These are phyloP conservation scores for Macrotis lagotis DNA, from an alignment of 2,113 vertebrate species.

Conservation along the genomic window DNA sequence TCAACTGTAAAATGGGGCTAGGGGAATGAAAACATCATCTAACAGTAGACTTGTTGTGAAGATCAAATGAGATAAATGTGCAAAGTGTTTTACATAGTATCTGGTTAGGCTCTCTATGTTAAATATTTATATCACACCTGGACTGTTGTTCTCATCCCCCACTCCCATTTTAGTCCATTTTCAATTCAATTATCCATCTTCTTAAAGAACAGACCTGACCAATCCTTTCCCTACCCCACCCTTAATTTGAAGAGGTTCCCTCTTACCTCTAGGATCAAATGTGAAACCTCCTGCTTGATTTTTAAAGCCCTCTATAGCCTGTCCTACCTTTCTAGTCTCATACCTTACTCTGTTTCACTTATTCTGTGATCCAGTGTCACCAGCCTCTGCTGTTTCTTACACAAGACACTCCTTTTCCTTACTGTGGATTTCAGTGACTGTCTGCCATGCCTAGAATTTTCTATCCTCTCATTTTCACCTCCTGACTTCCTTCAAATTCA, in stretches of 20 bases:
- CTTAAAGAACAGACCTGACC: neutral
- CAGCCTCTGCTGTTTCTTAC: neutral
- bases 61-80: neutral
- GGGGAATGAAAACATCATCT: neutral
- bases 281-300: neutral
- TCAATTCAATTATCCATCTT: neutral
- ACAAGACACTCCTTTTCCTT: neutral
- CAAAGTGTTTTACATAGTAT: neutral
- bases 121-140: neutral
- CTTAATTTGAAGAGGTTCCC: neutral
- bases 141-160: neutral
- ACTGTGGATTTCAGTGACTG: neutral
- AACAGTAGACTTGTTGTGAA: neutral
- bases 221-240: neutral
- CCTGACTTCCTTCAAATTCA: neutral
- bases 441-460: neutral
- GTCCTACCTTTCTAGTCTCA: neutral
- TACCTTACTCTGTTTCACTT: neutral
- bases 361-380: neutral
- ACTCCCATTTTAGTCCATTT: neutral
- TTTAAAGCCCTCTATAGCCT: neutral
- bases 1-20: neutral
- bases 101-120: neutral
- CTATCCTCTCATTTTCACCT: neutral
- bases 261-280: neutral